Base-by-base conservation (phyloP, 2,888 invertebrate genomes). In the Sympetrum striolatum region DNA sequence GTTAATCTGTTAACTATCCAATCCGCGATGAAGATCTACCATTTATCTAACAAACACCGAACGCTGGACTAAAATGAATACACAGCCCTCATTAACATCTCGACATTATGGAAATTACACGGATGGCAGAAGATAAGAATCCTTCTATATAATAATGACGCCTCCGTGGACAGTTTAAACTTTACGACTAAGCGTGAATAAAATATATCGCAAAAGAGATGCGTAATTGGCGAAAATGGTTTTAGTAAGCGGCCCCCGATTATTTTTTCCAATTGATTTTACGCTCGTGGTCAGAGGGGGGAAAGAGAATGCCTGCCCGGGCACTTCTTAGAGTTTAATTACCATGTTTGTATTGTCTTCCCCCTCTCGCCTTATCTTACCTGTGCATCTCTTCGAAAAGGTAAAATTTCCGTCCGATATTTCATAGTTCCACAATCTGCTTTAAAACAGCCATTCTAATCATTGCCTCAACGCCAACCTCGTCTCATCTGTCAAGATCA, bases 391-490 rank as follows among this genome's bases (percentile, higher is more conserved):
- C 86, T 58, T 18, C 25, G 35, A 58, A 58, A 44, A 35, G 82
- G 82, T 82, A 58, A 82, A 53, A n/a, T n/a, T 31, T 82, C 82
- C 58, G 0, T 14, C 60, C 18, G 86, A 60, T 86, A 60, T 86
- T 86, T 48, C 86, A 37, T 86, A 86, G 60, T 86, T 60, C 86
- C 37, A n/a, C 60, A 60, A 86, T 86, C 86, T 86, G 86, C 86
- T 86, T 60, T 82, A 31, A 58, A 82, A 58, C 82, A 60, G 82
- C 86, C 64, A 86, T 86, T 64, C 60, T 86, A 86, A 86, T 86
- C 86, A 64, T 86, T 35, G 53, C 53, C 18, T 53, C 53, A 4
- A 18, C 53, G 44, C 58, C 53, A 8, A 48, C 14, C 37, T 53
- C 53, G 22, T 6, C 86, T 86, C 86, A 86, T 64, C 86, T 86